Percentiles rank a stretch among this genome's conserved stretches.
Conservation (phyloP, 2,113 vertebrate genomes). For the Guaruba guarouba region DNA sequence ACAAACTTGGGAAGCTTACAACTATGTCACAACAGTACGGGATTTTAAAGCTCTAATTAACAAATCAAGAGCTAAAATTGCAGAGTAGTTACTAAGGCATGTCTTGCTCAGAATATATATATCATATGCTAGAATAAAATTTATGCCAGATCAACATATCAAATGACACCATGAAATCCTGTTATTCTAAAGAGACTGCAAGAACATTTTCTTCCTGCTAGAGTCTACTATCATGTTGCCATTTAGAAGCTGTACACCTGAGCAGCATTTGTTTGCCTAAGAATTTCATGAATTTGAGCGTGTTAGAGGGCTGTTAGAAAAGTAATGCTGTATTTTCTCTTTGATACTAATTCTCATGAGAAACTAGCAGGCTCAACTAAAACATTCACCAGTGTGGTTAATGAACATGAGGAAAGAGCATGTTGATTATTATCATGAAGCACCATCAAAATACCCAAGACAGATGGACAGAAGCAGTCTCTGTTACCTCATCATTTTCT, state of each 20-base stretch:
- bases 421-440: background rate
- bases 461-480: background rate
- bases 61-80: background rate
- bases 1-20: background rate
- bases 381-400: background rate
- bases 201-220: background rate
- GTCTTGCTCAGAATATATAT: background rate
- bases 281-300: background rate
- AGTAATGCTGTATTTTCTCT: background rate
- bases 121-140: background rate
- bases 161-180: background rate
- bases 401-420: background rate
- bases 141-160: background rate
- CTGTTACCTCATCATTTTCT: background rate
- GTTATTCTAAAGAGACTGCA: background rate
- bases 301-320: background rate
- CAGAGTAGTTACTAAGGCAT: background rate
- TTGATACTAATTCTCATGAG: background rate
- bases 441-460: background rate
- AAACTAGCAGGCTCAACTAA: background rate
- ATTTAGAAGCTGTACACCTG: background rate
- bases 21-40: background rate
- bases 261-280: background rate
- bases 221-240: background rate
- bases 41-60: background rate